phyloP scores from a whole-genome alignment of 1,140 invertebrate species.

The Hermetia illucens region DNA sequence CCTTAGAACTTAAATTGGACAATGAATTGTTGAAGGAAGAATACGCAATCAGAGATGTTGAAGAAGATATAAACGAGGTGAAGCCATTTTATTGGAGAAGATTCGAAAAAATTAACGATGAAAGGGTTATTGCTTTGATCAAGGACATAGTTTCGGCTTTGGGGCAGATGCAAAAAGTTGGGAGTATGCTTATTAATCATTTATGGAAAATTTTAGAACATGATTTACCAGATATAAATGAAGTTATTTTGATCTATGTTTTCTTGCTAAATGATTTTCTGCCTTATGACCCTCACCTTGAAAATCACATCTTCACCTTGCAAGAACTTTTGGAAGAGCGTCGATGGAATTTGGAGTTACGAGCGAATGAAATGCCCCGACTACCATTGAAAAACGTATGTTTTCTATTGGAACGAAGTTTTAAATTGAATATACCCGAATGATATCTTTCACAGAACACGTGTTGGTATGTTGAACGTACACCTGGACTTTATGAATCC shows the following conservation, averaged over 20 bases:
- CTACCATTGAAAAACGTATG: conserved; percentile 15
- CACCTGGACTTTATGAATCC: conserved; percentile 25
- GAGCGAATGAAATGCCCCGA: conserved; percentile 15
- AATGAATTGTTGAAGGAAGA: conserved; percentile 21
- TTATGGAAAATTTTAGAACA: no score
- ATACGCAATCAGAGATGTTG: conserved; percentile 14
- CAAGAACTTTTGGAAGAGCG: conserved; percentile 1
- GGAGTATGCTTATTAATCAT: no score
- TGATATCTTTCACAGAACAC: conserved; percentile 11
- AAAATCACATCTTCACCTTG: conserved; percentile 7
- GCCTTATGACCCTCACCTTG: conserved; percentile 13
- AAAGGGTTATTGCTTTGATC: conserved; percentile 11
- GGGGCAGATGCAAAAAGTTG: no score
- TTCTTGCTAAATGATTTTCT: conserved; percentile 8
- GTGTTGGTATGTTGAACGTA: conserved; percentile 23
- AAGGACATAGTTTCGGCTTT: conserved; percentile 17
- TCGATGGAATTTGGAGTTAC: conserved; percentile 22
- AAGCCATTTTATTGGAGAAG: conserved; percentile 17
- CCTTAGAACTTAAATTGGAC: conserved; percentile 13
- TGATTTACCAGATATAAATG: conserved; percentile 18
- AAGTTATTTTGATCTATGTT: conserved; percentile 10
- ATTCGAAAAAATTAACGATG: conserved; percentile 18
- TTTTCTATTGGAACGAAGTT: background rate
- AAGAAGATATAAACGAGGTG: conserved; percentile 7
- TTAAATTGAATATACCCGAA: no score